These are phyloP conservation scores for Labroides dimidiatus DNA, from an alignment of 2,797 vertebrate species.

Conservation along the genomic window DNA sequence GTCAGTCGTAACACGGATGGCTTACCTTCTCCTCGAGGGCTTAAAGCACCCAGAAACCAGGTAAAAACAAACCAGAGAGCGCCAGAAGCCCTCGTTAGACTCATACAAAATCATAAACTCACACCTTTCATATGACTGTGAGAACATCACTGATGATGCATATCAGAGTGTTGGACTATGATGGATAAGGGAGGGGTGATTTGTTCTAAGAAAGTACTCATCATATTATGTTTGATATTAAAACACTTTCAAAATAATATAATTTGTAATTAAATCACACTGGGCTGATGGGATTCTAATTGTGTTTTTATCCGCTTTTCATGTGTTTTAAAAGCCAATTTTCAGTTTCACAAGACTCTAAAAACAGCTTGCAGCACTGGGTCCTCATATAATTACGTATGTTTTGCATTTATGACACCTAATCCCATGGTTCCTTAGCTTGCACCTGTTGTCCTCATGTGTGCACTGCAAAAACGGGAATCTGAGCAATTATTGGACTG, in stretches of 20 bases:
- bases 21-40: slow-evolving; percentile 15
- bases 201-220: slow-evolving; percentile 1
- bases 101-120: not conserved
- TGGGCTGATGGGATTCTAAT: not conserved
- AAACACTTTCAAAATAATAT: slow-evolving; percentile 9
- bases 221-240: not conserved
- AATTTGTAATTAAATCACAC: not conserved
- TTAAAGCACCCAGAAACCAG: slow-evolving; percentile 59
- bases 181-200: not conserved
- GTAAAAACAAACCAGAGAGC: slow-evolving; percentile 59
- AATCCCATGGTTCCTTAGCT: too few relatives aligned
- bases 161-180: not conserved
- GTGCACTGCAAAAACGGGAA: too few relatives aligned
- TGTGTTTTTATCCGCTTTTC: not conserved
- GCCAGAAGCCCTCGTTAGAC: slow-evolving; percentile 69
- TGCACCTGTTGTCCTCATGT: too few relatives aligned
- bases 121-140: not conserved
- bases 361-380: too few relatives aligned
- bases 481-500: too few relatives aligned
- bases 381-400: not conserved
- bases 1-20: not conserved
- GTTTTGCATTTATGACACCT: not conserved
- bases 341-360: too few relatives aligned
- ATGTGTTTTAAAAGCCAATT: not conserved
- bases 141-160: too few relatives aligned